These are phyloP conservation scores for Ibycter americanus DNA, from an alignment of 2,797 vertebrate genomes.

Conservation along the genomic window DNA sequence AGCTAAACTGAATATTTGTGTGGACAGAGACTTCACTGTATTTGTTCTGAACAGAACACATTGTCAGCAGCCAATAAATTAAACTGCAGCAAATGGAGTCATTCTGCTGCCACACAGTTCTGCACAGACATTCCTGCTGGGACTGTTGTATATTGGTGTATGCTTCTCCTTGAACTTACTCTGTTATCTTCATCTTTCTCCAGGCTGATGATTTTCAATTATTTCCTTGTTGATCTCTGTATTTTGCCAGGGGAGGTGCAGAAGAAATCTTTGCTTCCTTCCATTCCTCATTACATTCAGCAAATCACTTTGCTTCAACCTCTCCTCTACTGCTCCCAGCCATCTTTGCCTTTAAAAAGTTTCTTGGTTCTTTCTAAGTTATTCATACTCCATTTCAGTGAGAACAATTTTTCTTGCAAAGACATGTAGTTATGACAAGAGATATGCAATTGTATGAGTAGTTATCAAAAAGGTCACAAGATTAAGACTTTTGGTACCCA, in stretches of 20 bases:
- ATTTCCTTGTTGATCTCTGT: neutral
- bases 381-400: neutral
- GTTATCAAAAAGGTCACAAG: neutral
- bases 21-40: neutral
- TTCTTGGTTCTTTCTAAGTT: neutral
- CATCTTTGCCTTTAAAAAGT: neutral
- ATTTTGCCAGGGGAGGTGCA: neutral
- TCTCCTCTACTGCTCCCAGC: neutral
- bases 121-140: neutral
- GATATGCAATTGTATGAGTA: neutral
- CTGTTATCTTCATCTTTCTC: neutral
- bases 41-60: conserved; percentile 4
- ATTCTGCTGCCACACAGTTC: accelerated
- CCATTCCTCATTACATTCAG: neutral
- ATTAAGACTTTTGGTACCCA: neutral
- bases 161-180: conserved; percentile 10
- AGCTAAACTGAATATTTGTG: neutral
- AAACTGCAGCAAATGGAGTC: conserved; percentile 9
- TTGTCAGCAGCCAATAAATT: conserved; percentile 37
- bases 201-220: conserved; percentile 12
- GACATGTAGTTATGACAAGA: neutral
- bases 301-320: neutral
- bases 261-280: neutral
- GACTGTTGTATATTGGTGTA: neutral
- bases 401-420: neutral